phyloP scores from a whole-genome alignment of 2,113 vertebrate species.

The Osmerus eperlanus region DNA sequence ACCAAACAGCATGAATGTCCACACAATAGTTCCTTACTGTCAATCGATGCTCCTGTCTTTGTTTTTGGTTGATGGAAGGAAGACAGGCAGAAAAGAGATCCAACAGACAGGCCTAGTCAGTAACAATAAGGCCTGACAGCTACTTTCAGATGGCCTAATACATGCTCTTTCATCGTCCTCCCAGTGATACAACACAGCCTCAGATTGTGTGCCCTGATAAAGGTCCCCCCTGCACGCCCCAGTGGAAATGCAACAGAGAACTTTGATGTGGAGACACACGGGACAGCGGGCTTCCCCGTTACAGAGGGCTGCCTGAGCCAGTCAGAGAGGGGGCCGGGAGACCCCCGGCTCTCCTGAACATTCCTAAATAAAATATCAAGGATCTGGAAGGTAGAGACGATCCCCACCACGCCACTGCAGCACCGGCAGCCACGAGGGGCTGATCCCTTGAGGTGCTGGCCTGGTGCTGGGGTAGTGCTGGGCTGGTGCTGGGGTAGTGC shows the following conservation, averaged over 20 bases:
- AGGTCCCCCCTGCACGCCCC: constrained; percentile 58
- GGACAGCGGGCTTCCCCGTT: constrained; percentile 45
- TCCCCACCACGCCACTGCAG: constrained; percentile 34
- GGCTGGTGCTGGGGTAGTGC: constrained; percentile 40
- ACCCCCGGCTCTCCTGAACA: constrained; percentile 47
- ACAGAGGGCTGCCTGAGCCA: constrained; percentile 49
- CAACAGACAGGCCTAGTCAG: constrained; percentile 41
- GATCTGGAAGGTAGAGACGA: constrained; percentile 57
- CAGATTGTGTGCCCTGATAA: constrained; percentile 59
- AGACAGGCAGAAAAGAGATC: constrained; percentile 43
- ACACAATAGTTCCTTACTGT: constrained; percentile 10
- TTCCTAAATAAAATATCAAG: constrained; percentile 73
- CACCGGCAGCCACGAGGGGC: constrained; percentile 20
- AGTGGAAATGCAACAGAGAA: constrained; percentile 55
- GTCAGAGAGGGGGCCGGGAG: background rate
- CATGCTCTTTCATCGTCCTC: constrained; percentile 62
- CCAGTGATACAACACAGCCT: constrained; percentile 49
- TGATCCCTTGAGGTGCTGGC: background rate
- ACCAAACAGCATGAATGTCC: constrained; percentile 6
- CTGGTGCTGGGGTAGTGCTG: constrained; percentile 33
- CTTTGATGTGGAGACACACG: constrained; percentile 59
- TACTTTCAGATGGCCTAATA: constrained; percentile 48
- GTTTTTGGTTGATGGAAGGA: constrained; percentile 25
- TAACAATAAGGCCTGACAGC: constrained; percentile 47
- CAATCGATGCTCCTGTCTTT: constrained; percentile 20